These are phyloP conservation scores for Gymnobelideus leadbeateri DNA, from an alignment of 2,113 vertebrate genomes.

Conservation along the genomic window DNA sequence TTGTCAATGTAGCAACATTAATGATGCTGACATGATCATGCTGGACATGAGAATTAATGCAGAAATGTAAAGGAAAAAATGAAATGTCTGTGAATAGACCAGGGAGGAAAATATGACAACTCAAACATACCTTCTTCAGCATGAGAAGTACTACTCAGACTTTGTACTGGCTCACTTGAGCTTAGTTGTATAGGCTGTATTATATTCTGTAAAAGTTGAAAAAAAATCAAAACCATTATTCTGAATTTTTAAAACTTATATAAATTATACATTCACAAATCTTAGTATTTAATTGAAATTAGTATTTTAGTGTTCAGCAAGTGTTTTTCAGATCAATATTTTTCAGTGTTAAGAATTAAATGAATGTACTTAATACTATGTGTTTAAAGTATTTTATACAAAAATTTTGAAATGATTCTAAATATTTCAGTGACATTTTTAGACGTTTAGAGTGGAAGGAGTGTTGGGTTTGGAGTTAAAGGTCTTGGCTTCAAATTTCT, in stretches of 20 bases:
- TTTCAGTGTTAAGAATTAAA: constrained; percentile 13
- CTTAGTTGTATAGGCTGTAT: constrained; percentile 70
- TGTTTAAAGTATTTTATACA: constrained; percentile 27
- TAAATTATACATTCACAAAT: constrained; percentile 11
- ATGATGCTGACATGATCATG: too few relatives aligned
- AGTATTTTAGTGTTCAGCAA: constrained; percentile 33
- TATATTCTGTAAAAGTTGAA: constrained; percentile 81
- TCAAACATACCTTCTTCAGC: constrained; percentile 83
- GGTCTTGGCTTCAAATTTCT: background rate
- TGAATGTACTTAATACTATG: constrained; percentile 6
- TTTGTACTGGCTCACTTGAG: constrained; percentile 77
- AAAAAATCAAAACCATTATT: constrained; percentile 62
- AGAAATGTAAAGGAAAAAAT: constrained; percentile 20
- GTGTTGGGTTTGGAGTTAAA: background rate
- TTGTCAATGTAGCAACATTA: background rate
- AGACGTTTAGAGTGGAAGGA: background rate
- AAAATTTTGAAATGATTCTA: background rate
- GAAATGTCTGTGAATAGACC: constrained; percentile 4
- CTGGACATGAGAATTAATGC: background rate
- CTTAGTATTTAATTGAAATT: background rate
- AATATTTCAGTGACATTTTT: background rate
- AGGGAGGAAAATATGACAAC: constrained; percentile 43
- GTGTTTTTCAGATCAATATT: background rate
- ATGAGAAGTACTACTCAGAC: constrained; percentile 49
- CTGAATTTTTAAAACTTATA: constrained; percentile 57